These are phyloP conservation scores for Champsocephalus esox DNA, from an alignment of 2,797 vertebrate genomes.

Conservation along the genomic window DNA sequence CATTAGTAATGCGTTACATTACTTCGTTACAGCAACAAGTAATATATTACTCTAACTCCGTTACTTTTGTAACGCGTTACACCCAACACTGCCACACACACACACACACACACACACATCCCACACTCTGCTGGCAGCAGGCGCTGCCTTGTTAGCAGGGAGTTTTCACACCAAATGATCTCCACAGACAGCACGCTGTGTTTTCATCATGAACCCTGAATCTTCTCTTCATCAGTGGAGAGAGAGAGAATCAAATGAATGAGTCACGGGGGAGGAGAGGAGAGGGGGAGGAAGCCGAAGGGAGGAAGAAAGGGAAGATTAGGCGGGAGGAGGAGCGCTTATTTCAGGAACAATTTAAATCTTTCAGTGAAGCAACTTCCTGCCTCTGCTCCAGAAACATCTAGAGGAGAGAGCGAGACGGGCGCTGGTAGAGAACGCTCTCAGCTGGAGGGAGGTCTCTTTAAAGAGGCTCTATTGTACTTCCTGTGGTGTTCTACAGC, in stretches of 20 bases:
- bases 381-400: slow-evolving; percentile 15
- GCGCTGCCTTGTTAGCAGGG: slow-evolving; percentile 31
- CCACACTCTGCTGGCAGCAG: slow-evolving; percentile 40
- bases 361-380: slow-evolving; percentile 31
- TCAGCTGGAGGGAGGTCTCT: too few species aligned
- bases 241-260: slow-evolving; percentile 48
- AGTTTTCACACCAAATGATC: slow-evolving; percentile 21
- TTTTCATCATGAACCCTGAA: not conserved
- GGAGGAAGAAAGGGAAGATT: slow-evolving; percentile 19
- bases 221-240: slow-evolving; percentile 42
- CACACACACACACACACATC: slow-evolving; percentile 21
- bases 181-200: not conserved
- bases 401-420: not conserved
- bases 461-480: too few species aligned
- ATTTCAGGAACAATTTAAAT: slow-evolving; percentile 34
- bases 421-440: not conserved
- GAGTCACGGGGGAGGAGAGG: slow-evolving; percentile 41
- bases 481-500: too few species aligned
- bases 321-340: slow-evolving; percentile 9
- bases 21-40: too few species aligned
- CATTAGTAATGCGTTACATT: too few species aligned
- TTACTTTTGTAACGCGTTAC: too few species aligned
- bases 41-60: too few species aligned
- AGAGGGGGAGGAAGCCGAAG: slow-evolving; percentile 25
- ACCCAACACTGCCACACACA: not conserved